Evolutionary conservation across 2,888 invertebrate species (phyloP).

Genomic region (Pyrrhia umbra): DNA sequence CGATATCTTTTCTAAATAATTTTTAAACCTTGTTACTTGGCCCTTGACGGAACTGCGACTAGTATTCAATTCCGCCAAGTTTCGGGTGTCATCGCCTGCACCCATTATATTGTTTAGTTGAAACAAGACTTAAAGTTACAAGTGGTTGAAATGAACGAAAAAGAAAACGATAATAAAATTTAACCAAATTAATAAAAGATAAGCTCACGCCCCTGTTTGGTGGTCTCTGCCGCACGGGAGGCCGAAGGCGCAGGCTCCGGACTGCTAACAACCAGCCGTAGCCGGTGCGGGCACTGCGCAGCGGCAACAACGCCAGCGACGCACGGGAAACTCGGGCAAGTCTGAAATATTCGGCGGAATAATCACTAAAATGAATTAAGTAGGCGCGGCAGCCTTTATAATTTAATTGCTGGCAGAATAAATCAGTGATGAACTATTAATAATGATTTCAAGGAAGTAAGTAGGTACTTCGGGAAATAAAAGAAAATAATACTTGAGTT

Average conservation of each 20-base stretch:
- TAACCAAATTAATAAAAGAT: neutral
- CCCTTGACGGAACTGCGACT: conserved; percentile 9
- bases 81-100: neutral
- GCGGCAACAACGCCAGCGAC: neutral
- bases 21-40: conserved; percentile 8
- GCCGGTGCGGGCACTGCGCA: neutral
- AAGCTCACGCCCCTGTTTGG: conserved; percentile 6
- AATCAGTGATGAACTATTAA: neutral
- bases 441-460: neutral
- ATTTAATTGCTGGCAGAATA: neutral
- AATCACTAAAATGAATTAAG: conserved; percentile 2
- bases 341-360: conserved; percentile 14
- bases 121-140: neutral
- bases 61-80: conserved; percentile 1
- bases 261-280: neutral
- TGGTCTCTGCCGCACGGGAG: conserved; percentile 6
- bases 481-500: too few relatives aligned
- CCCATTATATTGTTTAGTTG: conserved; percentile 6
- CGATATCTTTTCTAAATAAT: conserved; percentile 11
- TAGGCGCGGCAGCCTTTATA: conserved; percentile 1
- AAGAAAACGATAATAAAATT: neutral
- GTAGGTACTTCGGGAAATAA: neutral
- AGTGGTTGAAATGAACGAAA: neutral
- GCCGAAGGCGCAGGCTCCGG: neutral
- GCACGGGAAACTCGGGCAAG: neutral